phyloP scores from a whole-genome alignment of 2,113 vertebrate species.

The Elanus axillaris region DNA sequence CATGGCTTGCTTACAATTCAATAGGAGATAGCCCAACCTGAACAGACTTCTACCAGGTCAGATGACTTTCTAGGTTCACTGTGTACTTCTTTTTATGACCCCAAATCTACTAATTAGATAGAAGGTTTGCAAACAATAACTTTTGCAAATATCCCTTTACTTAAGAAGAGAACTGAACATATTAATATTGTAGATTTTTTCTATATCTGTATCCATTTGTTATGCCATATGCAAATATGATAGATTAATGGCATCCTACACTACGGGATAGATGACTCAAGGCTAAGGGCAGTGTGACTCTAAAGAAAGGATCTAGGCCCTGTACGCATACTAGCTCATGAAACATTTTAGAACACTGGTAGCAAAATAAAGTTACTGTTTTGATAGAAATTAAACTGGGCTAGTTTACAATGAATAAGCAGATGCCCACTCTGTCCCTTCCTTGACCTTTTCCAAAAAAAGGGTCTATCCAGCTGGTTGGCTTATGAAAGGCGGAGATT shows the following conservation, averaged over 20 bases:
- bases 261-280: neutral
- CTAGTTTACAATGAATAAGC: neutral
- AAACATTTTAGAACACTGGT: neutral
- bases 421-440: neutral
- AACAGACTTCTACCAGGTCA: neutral
- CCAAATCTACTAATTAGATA: neutral
- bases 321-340: neutral
- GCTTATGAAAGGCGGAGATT: neutral
- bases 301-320: neutral
- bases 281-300: neutral
- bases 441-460: neutral
- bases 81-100: neutral
- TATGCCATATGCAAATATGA: neutral
- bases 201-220: neutral
- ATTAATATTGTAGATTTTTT: neutral
- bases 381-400: neutral
- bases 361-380: neutral
- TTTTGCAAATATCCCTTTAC: neutral
- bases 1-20: neutral
- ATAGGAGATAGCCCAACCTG: neutral
- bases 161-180: neutral
- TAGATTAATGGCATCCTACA: neutral
- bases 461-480: neutral
- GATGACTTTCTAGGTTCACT: neutral
- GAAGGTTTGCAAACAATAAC: neutral